phyloP scores from a whole-genome alignment of 2,888 invertebrate species.

The Serrognathus titanus region DNA sequence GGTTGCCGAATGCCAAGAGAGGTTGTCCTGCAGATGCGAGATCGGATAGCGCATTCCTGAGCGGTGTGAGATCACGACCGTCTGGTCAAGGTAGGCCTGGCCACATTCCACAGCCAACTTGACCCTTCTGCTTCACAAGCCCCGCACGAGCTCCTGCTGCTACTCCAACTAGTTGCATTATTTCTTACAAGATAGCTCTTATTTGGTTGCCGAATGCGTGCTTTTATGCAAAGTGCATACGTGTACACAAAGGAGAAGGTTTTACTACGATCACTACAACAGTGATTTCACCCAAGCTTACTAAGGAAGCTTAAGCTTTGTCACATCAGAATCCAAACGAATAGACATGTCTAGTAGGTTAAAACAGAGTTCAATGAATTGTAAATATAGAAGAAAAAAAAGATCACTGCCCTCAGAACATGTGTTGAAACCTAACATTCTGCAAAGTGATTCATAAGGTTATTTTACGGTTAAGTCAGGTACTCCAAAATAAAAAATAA shows the following conservation, averaged over 20 bases:
- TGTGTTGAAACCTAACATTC: no score
- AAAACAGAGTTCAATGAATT: no score
- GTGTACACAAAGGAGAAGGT: neutral
- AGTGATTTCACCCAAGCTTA: neutral
- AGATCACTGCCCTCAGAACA: no score
- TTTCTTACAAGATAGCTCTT: conserved; percentile 36
- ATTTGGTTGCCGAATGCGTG: conserved; percentile 47
- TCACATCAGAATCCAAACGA: no score
- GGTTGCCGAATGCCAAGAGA: conserved; percentile 20
- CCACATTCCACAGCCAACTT: conserved; percentile 46
- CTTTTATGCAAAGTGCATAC: conserved; percentile 9
- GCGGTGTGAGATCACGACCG: conserved; percentile 46
- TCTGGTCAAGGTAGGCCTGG: conserved; percentile 48
- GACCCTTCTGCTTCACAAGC: conserved; percentile 40
- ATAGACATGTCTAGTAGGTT: no score
- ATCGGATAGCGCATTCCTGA: conserved; percentile 45
- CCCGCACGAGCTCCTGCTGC: conserved; percentile 31
- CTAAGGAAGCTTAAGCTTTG: no score
- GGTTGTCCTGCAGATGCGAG: conserved; percentile 35
- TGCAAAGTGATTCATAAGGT: no score
- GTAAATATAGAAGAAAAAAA: no score
- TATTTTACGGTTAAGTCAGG: no score
- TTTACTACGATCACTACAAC: neutral
- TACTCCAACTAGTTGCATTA: conserved; percentile 32
- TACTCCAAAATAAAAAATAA: no score